A percentile compares a stretch with the other conserved stretches of the same genome.
These are phyloP conservation scores for Leptopilina drosophilae DNA, from an alignment of 2,888 invertebrate genomes.

Conservation along the genomic window DNA sequence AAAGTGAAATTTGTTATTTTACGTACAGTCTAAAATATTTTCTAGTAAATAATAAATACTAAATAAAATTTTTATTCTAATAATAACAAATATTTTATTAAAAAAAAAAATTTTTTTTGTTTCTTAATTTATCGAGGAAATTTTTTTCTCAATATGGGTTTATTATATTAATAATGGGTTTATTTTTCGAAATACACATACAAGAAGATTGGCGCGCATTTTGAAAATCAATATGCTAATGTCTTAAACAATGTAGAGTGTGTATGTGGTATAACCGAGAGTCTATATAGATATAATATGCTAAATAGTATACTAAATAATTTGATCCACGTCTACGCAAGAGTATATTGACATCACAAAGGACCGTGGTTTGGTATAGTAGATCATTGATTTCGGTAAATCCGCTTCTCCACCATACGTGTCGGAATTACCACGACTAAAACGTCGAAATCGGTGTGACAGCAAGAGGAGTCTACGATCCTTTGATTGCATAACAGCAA, in stretches of 20 bases:
- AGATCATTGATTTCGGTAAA: conserved; percentile 61
- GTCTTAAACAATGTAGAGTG: background rate
- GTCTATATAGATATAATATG: background rate
- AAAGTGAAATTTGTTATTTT: too few species aligned
- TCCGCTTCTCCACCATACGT: conserved; percentile 47
- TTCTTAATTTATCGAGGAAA: too few species aligned
- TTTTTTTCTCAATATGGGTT: too few species aligned
- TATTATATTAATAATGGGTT: too few species aligned
- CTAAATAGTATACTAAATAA: conserved; percentile 32
- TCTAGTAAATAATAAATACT: too few species aligned
- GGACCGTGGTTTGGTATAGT: conserved; percentile 40
- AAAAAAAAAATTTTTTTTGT: too few species aligned
- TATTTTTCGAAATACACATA: too few species aligned
- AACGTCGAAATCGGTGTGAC: conserved; percentile 53
- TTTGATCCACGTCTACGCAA: conserved; percentile 27
- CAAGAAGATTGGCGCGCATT: too few species aligned
- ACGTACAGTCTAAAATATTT: too few species aligned
- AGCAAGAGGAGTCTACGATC: conserved; percentile 55
- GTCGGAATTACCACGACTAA: conserved; percentile 42
- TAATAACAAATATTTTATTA: too few species aligned
- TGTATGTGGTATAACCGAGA: background rate
- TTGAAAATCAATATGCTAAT: background rate
- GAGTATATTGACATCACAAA: conserved; percentile 36
- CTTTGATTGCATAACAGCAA: conserved; percentile 53
- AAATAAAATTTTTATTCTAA: too few species aligned